Evolutionary conservation across 2,113 vertebrate genomes (phyloP).

Genomic region (Limanda limanda): DNA sequence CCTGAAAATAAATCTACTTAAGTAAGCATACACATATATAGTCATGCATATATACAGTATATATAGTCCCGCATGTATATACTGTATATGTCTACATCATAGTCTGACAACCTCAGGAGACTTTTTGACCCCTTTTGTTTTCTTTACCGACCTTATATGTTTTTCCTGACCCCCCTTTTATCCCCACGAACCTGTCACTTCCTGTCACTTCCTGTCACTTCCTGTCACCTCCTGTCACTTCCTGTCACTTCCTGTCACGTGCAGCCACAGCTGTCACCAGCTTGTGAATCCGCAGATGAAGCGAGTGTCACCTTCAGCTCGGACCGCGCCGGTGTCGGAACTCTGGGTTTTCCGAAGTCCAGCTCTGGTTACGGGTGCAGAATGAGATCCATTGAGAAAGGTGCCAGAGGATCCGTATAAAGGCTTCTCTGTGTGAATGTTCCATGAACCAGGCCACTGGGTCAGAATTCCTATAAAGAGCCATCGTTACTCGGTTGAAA

Average conservation of each 20-base stretch:
- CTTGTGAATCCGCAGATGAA: constrained; percentile 25
- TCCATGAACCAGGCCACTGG: constrained; percentile 43
- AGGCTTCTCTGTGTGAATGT: constrained; percentile 40
- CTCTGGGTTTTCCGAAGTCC: constrained; percentile 38
- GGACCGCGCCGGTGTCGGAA: constrained; percentile 9
- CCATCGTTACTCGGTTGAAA: constrained; percentile 25
- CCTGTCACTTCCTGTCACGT: constrained; percentile 38
- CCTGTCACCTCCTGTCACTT: constrained; percentile 20
- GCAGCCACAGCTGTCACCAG: constrained; percentile 20
- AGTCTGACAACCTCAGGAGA: not conserved
- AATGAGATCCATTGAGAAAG: constrained; percentile 43
- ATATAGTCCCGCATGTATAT: no score
- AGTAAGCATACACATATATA: no score
- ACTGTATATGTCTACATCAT: not conserved
- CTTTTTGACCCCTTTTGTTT: not conserved
- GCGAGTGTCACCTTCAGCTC: constrained; percentile 31
- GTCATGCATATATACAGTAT: no score
- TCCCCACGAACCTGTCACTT: constrained; percentile 9
- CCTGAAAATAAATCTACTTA: no score
- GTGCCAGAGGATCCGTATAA: constrained; percentile 46
- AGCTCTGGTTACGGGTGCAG: constrained; percentile 39
- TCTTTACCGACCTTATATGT: not conserved
- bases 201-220: constrained; percentile 20
- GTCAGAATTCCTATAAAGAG: constrained; percentile 45
- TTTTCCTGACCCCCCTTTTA: not conserved